Conservation (phyloP, 2,888 invertebrate genomes). For the Chrysopilus asiliformis region DNA sequence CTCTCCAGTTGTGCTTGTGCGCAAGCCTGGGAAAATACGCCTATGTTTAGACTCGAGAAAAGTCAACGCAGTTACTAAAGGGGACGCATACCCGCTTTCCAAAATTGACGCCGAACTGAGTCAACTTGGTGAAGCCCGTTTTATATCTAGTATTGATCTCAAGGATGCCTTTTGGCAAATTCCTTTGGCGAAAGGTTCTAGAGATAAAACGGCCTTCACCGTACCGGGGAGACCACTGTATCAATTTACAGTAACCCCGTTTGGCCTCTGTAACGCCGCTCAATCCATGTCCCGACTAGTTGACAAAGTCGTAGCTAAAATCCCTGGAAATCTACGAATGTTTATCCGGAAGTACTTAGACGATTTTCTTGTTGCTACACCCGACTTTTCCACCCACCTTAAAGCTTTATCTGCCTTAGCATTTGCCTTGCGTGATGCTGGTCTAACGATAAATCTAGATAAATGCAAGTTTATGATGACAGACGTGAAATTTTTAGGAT, state of each 20-base stretch:
- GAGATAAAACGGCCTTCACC: slow-evolving; percentile 17
- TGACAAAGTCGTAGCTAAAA: slow-evolving; percentile 1
- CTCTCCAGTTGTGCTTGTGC: no score
- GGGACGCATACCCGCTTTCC: slow-evolving; percentile 1
- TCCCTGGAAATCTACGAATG: slow-evolving; percentile 15
- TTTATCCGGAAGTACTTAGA: slow-evolving; percentile 15
- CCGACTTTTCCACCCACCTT: not conserved
- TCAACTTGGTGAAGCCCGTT: slow-evolving; percentile 13
- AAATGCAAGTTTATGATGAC: slow-evolving; percentile 1
- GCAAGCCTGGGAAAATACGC: no score
- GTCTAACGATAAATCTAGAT: slow-evolving; percentile 1
- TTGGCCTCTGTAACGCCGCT: slow-evolving; percentile 1
- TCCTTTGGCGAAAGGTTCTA: slow-evolving; percentile 12
- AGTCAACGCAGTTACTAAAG: no score
- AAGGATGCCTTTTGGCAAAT: slow-evolving; percentile 15
- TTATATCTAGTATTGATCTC: slow-evolving; percentile 19
- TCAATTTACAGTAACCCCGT: not conserved
- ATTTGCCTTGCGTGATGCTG: not conserved
- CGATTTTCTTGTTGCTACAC: slow-evolving; percentile 13
- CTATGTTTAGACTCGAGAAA: no score
- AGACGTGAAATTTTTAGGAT: slow-evolving; percentile 2
- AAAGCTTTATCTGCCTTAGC: not conserved
- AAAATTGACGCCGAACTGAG: not conserved
- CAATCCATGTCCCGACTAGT: not conserved
- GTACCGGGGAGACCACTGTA: slow-evolving; percentile 3